Evolutionary conservation across 2,113 vertebrate genomes (phyloP).

Genomic region (Dicerorhinus sumatrensis): DNA sequence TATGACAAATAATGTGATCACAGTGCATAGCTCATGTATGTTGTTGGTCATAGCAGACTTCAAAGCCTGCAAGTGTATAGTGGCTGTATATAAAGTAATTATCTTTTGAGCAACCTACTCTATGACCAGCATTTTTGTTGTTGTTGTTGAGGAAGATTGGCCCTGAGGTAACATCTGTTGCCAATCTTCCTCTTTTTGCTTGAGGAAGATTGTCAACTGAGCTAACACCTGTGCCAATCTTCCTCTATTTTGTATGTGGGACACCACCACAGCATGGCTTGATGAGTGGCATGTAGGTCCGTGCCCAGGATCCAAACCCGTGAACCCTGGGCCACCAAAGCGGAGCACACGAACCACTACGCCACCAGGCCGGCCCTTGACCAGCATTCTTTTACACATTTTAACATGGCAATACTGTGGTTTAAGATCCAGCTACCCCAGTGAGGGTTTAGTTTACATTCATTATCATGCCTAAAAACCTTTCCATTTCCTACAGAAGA

Average conservation of each 20-base stretch:
- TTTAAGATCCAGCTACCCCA: background rate
- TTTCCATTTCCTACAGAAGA: background rate
- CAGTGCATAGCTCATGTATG: background rate
- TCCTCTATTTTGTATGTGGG: no score
- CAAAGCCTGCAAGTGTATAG: background rate
- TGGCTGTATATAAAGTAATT: background rate
- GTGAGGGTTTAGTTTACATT: background rate
- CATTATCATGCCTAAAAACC: background rate
- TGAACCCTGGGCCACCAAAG: no score
- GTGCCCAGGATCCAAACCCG: no score
- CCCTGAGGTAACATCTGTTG: no score
- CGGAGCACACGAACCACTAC: no score
- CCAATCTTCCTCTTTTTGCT: no score
- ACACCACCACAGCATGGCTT: no score
- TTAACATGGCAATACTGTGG: background rate
- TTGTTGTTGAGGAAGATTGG: no score
- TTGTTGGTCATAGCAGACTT: background rate
- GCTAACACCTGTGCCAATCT: no score
- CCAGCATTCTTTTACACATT: slow-evolving; percentile 1
- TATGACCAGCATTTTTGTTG: background rate
- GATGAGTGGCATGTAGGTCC: no score
- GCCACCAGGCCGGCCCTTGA: no score
- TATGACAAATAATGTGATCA: background rate
- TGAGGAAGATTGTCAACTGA: no score
- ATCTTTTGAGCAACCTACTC: background rate